These are phyloP conservation scores for Drosophila guanche DNA, from an alignment of 1,140 invertebrate species.

Conservation along the genomic window DNA sequence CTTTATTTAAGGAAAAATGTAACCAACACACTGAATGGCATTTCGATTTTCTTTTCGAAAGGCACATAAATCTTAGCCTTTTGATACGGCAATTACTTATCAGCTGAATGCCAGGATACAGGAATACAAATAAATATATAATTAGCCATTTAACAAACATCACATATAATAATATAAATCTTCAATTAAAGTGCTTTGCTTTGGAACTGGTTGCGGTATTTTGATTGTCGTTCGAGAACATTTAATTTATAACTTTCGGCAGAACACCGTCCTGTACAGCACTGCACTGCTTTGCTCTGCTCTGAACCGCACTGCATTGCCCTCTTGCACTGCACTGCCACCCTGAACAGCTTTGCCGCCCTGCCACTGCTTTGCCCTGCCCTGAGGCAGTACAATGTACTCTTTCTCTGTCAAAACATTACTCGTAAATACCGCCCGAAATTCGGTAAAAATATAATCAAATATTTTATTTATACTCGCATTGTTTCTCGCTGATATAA, in stretches of 20 bases:
- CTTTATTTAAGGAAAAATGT: no score
- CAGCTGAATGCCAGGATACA: not conserved
- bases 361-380: no score
- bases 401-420: slow-evolving; percentile 36
- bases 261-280: no score
- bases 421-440: slow-evolving; percentile 3
- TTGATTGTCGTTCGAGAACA: slow-evolving; percentile 30
- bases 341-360: no score
- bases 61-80: slow-evolving; percentile 19
- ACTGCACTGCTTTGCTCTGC: no score
- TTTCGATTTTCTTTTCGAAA: not conserved
- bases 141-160: not conserved
- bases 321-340: no score
- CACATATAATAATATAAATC: slow-evolving; percentile 37
- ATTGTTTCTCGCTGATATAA: slow-evolving; percentile 20
- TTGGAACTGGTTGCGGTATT: slow-evolving; percentile 39
- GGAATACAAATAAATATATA: not conserved
- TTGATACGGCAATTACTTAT: slow-evolving; percentile 17
- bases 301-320: no score
- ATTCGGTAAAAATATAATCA: slow-evolving; percentile 10
- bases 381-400: slow-evolving; percentile 38
- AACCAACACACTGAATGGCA: no score
- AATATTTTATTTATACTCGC: slow-evolving; percentile 18
- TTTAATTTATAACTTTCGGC: slow-evolving; percentile 34
- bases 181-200: slow-evolving; percentile 16